These are phyloP conservation scores for Sinonovacula constricta DNA, from an alignment of 1,140 invertebrate genomes.

Conservation along the genomic window DNA sequence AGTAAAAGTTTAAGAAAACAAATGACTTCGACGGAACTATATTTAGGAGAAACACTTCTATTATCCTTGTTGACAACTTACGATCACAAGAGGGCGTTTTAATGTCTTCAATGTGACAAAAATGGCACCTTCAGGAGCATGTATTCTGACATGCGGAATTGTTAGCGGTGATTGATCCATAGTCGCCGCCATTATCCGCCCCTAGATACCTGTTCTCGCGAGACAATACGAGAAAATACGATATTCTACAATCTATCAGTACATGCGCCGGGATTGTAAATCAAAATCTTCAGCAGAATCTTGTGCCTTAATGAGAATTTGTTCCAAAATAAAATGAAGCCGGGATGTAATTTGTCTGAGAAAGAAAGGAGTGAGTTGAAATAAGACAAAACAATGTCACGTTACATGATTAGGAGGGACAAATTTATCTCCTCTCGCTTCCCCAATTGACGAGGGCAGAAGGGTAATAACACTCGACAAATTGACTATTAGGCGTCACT, in stretches of 20 bases:
- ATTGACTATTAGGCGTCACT: constrained; percentile 20
- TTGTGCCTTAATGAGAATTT: not conserved
- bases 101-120: not conserved
- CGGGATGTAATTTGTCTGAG: no score
- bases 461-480: constrained; percentile 31
- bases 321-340: no score
- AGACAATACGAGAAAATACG: not conserved
- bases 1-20: no score
- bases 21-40: not conserved
- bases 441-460: constrained; percentile 49
- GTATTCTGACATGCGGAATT: not conserved
- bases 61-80: not conserved
- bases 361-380: not conserved
- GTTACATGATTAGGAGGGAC: not conserved
- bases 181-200: not conserved
- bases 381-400: not conserved
- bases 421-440: constrained; percentile 16
- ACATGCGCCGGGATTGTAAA: not conserved
- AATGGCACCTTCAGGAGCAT: not conserved
- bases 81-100: not conserved
- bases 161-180: not conserved
- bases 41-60: not conserved
- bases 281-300: not conserved
- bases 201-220: not conserved
- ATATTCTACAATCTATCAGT: not conserved